A percentile compares a stretch with the other conserved stretches of the same genome.
Conservation (phyloP, 2,888 invertebrate species). For the Emmelina monodactyla region DNA sequence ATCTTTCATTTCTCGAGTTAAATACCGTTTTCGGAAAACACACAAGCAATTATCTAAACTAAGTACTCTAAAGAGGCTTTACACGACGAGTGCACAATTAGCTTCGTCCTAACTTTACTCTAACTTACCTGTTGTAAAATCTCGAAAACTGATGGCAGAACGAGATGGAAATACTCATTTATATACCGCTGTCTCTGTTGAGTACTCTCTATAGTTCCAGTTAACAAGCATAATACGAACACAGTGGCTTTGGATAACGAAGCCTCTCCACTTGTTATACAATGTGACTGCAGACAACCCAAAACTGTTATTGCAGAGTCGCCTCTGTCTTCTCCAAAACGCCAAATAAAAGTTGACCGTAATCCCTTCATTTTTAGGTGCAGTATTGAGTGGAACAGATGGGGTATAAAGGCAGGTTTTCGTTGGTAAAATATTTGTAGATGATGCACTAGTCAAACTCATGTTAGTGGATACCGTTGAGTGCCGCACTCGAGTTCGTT, state of each 20-base stretch:
- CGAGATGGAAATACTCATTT: neutral
- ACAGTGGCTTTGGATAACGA: slow-evolving; percentile 30
- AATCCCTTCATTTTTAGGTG: slow-evolving; percentile 10
- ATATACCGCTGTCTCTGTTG: neutral
- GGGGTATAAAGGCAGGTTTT: slow-evolving; percentile 19
- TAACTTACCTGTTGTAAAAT: neutral
- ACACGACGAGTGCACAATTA: slow-evolving; percentile 41
- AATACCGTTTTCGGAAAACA: neutral
- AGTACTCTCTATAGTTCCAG: neutral
- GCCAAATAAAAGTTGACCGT: slow-evolving; percentile 13
- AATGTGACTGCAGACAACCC: slow-evolving; percentile 29
- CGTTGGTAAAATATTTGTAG: slow-evolving; percentile 17
- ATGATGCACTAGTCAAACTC: slow-evolving; percentile 33
- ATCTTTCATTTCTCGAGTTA: neutral
- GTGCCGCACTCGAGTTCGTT: slow-evolving; percentile 22
- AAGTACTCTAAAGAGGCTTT: slow-evolving; percentile 3
- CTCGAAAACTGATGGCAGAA: neutral
- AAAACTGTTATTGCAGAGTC: slow-evolving; percentile 23
- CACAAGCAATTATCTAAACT: slow-evolving; percentile 1
- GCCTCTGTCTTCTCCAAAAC: slow-evolving; percentile 12
- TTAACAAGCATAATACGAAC: neutral
- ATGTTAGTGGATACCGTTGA: slow-evolving; percentile 34
- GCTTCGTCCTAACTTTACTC: slow-evolving; percentile 34
- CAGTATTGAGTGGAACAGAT: neutral
- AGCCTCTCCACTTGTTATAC: slow-evolving; percentile 42